A percentile compares a stretch with the other conserved stretches of the same genome.
These are phyloP conservation scores for Polydrusus tereticollis DNA, from an alignment of 2,888 invertebrate species.

Conservation along the genomic window DNA sequence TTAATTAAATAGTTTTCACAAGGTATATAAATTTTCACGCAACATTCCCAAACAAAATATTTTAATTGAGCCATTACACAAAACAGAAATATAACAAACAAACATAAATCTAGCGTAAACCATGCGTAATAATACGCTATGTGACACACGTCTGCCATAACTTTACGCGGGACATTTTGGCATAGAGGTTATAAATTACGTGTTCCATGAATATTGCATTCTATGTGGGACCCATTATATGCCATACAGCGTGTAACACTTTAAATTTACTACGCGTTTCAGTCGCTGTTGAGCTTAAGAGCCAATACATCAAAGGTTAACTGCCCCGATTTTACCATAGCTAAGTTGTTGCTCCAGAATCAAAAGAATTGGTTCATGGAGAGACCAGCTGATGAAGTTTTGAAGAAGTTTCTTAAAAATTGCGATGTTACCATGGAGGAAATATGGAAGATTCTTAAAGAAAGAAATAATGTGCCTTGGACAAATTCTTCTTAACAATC, in stretches of 20 bases:
- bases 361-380: too few relatives aligned
- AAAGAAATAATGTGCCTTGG: too few relatives aligned
- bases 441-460: too few relatives aligned
- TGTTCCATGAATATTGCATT: slow-evolving; percentile 58
- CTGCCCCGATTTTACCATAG: too few relatives aligned
- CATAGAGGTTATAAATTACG: slow-evolving; percentile 51
- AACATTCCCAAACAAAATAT: slow-evolving; percentile 27
- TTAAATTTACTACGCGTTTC: slow-evolving; percentile 42
- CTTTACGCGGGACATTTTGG: slow-evolving; percentile 43
- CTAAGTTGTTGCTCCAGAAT: too few relatives aligned
- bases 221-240: slow-evolving; percentile 48
- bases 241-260: slow-evolving; percentile 42
- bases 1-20: neutral
- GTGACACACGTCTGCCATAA: slow-evolving; percentile 47
- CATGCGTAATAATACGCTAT: slow-evolving; percentile 47
- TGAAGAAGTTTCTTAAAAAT: too few relatives aligned
- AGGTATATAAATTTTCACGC: neutral
- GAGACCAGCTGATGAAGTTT: too few relatives aligned
- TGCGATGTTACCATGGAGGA: too few relatives aligned
- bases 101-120: slow-evolving; percentile 43
- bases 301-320: slow-evolving; percentile 14
- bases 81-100: slow-evolving; percentile 35
- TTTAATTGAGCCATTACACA: slow-evolving; percentile 43
- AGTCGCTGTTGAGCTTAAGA: slow-evolving; percentile 18
- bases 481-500: too few relatives aligned